Conservation (phyloP, 2,113 vertebrate genomes). For the Morone chrysops region DNA sequence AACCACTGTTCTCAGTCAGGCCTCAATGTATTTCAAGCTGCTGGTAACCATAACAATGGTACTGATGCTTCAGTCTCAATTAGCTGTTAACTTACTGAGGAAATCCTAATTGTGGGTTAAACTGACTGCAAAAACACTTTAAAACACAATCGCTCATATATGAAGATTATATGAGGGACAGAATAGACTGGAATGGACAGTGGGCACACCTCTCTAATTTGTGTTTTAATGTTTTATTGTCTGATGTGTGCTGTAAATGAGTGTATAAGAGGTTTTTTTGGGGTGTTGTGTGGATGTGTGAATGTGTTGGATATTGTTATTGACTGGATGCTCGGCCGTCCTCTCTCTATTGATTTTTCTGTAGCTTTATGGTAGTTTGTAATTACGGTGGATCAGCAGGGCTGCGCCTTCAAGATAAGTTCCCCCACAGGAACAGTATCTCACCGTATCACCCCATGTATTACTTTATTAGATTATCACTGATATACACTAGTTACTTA, state of each 20-base stretch:
- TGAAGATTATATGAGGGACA: no score
- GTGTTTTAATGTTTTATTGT: background rate
- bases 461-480: background rate
- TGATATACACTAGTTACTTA: background rate
- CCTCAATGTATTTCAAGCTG: background rate
- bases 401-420: background rate
- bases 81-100: background rate
- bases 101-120: background rate
- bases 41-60: background rate
- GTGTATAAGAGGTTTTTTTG: background rate
- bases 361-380: constrained; percentile 32
- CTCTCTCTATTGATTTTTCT: constrained; percentile 5
- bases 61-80: background rate
- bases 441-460: background rate
- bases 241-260: background rate
- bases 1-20: background rate
- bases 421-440: constrained; percentile 16
- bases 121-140: no score
- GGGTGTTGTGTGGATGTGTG: background rate
- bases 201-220: no score
- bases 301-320: constrained; percentile 6
- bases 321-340: background rate
- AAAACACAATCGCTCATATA: no score
- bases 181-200: no score
- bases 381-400: constrained; percentile 25